Evolutionary conservation across 1,140 invertebrate species (phyloP), one percentile per base, ranked within the genome.

Genomic region (Atta cephalotes): DNA sequence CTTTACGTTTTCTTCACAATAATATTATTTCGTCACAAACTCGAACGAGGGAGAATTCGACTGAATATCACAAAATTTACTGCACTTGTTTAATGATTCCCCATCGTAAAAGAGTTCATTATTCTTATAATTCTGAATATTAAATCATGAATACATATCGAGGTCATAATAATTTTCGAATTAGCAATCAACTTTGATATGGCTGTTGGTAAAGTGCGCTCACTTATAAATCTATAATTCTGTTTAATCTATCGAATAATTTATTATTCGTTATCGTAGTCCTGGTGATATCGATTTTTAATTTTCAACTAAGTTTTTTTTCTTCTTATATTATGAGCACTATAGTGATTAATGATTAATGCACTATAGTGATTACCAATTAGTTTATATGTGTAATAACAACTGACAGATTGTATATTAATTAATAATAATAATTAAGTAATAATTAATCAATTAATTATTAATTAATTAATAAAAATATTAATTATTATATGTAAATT

Each of bases 21-120:
- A 2, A 18, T 60, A 35, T 45, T 18, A 31, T 56, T 74, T 81
- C 12, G 16, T 14, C 10, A 81, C 49, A 2, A 39, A 28, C 14
- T 71, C 39, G 9, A 60, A 45, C 18, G 21, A 49, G 25, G 25
- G 0, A 60, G 25, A 74, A 51, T 18, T 62, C 25, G 3, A 49
- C 0, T 16, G 16, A 25, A 31, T 35, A 12, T n/a, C 62, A 45
- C 77, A 35, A 79, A 2, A 28, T 28, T 49, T 62, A 12, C 2
- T 9, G 25, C n/a, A 49, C 16, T 56, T 14, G n/a, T 82, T 82
- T 62, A 74, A 74, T 21, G n/a, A 62, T n/a, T 60, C 18, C 12
- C n/a, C n/a, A 16, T 39, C 10, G 35, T 45, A 62, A 4, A 39
- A 58, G 39, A 70, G 21, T 12, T 25, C 6, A 4, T 21, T 31